A percentile compares a stretch with the other conserved stretches of the same genome.
Conservation (phyloP, 2,113 vertebrate species). For the Syngnathoides biaculeatus region DNA sequence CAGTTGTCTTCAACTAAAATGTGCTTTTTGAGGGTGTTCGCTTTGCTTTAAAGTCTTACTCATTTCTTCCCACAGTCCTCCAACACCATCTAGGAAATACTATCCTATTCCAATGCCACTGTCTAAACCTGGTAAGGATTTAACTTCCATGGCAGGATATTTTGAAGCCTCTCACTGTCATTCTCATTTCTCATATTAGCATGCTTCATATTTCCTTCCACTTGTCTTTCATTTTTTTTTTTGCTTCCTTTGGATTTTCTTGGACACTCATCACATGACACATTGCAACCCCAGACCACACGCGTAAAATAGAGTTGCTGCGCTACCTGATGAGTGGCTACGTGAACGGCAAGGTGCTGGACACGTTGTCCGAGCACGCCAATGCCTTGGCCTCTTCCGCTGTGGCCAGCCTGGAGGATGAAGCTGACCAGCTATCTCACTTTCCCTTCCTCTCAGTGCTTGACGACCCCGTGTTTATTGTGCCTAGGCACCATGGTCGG, state of each 20-base stretch:
- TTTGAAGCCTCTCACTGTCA: slow-evolving; percentile 14
- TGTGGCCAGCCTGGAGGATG: slow-evolving; percentile 84
- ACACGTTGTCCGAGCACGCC: slow-evolving; percentile 86
- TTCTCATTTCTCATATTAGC: slow-evolving; percentile 41
- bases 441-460: slow-evolving; percentile 84
- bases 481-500: slow-evolving; percentile 88
- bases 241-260: slow-evolving; percentile 51
- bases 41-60: neutral
- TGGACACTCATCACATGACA: slow-evolving; percentile 13
- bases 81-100: slow-evolving; percentile 85
- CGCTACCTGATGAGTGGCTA: slow-evolving; percentile 89
- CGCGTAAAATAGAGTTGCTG: slow-evolving; percentile 88
- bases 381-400: slow-evolving; percentile 82
- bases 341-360: slow-evolving; percentile 83
- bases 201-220: slow-evolving; percentile 62
- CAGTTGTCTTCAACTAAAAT: neutral
- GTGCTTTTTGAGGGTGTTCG: neutral
- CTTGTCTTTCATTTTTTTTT: slow-evolving; percentile 60
- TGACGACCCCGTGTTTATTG: slow-evolving; percentile 76
- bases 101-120: slow-evolving; percentile 97
- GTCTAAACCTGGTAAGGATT: slow-evolving; percentile 88
- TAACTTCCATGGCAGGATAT: neutral
- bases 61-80: slow-evolving; percentile 74
- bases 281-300: slow-evolving; percentile 75
- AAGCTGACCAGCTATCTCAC: slow-evolving; percentile 81